Percentiles rank a stretch among this genome's conserved stretches.
Conservation (phyloP, 37 sponge, comb jelly and placozoan genomes). For the Aplysina aerophoba region DNA sequence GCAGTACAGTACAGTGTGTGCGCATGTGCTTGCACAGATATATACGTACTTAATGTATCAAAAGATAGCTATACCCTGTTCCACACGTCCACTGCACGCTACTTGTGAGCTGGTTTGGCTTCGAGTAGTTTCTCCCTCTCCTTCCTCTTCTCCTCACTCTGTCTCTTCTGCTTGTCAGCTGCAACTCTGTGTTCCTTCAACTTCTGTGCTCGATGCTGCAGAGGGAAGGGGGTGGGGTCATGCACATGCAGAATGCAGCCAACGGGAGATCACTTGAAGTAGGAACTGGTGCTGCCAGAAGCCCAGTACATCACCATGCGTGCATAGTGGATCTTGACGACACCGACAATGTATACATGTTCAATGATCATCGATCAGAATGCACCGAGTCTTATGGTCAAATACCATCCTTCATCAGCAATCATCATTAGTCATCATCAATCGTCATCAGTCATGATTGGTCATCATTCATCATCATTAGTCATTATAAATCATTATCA, state of each 20-base stretch:
- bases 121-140: conserved; percentile 1
- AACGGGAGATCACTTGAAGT: background rate
- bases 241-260: background rate
- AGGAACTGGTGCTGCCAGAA: background rate
- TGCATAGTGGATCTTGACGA: too few species aligned
- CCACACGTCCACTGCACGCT: background rate
- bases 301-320: too few species aligned
- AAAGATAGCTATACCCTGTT: background rate
- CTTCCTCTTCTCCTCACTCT: conserved; percentile 5
- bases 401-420: too few species aligned
- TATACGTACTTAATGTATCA: background rate
- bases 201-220: conserved; percentile 19
- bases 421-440: too few species aligned
- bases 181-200: conserved; percentile 17
- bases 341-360: too few species aligned
- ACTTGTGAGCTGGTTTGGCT: conserved; percentile 15
- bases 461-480: too few species aligned
- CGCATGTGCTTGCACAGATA: too few species aligned
- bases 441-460: too few species aligned
- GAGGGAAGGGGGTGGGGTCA: background rate
- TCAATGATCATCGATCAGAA: too few species aligned
- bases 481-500: too few species aligned
- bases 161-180: conserved; percentile 7
- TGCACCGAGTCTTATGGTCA: too few species aligned
- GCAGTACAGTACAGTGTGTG: too few species aligned